Evolutionary conservation across 2,797 vertebrate species (phyloP), one percentile per base, ranked within the genome.

Genomic region (Heterohyrax brucei): DNA sequence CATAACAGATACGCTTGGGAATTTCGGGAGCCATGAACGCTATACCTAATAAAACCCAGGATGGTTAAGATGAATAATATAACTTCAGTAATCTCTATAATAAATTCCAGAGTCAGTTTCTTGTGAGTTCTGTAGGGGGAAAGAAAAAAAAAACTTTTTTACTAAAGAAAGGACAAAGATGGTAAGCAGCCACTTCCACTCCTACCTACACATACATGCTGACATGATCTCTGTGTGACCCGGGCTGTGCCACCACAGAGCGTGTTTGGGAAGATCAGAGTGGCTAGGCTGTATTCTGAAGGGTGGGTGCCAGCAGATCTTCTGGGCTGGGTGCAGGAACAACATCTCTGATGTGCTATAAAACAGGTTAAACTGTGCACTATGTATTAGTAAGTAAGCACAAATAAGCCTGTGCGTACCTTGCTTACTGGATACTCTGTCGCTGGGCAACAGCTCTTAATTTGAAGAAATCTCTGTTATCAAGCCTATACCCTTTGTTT

Each of bases 81-180:
- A 2, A 56, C 66, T 81, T 56, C 0, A 0, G 59, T 21, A 30
- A 13, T 28, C 30, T 84, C 59, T 26, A 0, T 90, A 83, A 0
- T 90, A 83, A 95, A 73, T 50, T 92, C 91, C 56, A 95, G 48
- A 19, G 30, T 22, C 44, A 44, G 44, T 77, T 91, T 16, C 50
- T 61, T 62, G 24, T 87, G 61, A 93, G 28, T 90, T 91, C 46
- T 79, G 19, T 64, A 44, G 8, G 0, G 89, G n/a, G n/a, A n/a
- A n/a, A n/a, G n/a, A 82, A 95, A 1, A 61, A 95, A 1, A 61
- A 6, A 89, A 10, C 0, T 39, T 39, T 93, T 82, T 88, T 73
- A 70, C 30, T 85, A 78, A 81, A 94, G 70, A 77, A 81, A 95
- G 72, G n/a, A 53, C 44, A 56, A 85, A 92, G 9, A 86, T 85